phyloP scores from a whole-genome alignment of 2,888 invertebrate genomes.

The Arge pagana region DNA sequence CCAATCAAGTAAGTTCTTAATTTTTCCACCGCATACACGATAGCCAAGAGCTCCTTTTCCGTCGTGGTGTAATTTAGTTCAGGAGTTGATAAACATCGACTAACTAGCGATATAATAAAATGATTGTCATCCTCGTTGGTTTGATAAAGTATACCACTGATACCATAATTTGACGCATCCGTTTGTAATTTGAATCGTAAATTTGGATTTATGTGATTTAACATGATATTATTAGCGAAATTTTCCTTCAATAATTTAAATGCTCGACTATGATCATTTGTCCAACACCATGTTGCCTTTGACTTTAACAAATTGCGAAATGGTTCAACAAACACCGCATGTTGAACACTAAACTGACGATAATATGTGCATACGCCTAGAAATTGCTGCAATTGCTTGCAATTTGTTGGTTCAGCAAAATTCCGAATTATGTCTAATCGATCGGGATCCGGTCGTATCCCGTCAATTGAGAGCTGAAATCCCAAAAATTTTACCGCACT shows the following conservation, averaged over 20 bases:
- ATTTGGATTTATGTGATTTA: constrained; percentile 24
- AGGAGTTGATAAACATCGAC: constrained; percentile 28
- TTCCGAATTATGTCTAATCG: constrained; percentile 32
- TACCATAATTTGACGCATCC: constrained; percentile 29
- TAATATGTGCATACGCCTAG: constrained; percentile 27
- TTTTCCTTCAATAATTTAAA: constrained; percentile 28
- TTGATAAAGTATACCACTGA: constrained; percentile 32
- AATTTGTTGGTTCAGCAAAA: constrained; percentile 33
- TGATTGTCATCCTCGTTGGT: constrained; percentile 11
- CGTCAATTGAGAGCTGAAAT: constrained; percentile 6
- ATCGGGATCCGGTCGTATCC: constrained; percentile 19
- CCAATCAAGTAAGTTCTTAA: constrained; percentile 19
- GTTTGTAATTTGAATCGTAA: constrained; percentile 30
- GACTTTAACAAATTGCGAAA: constrained; percentile 24
- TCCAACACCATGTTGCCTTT: constrained; percentile 28
- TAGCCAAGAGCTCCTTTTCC: constrained; percentile 34
- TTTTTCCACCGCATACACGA: constrained; percentile 21
- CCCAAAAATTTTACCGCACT: neutral
- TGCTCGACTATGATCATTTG: constrained; percentile 22
- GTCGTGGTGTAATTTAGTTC: constrained; percentile 34
- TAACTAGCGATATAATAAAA: constrained; percentile 32
- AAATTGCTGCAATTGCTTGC: constrained; percentile 36
- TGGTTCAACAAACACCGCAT: constrained; percentile 23
- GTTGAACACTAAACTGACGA: constrained; percentile 22
- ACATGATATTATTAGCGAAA: constrained; percentile 24